A percentile compares a stretch with the other conserved stretches of the same genome.
Conservation (phyloP, 2,113 vertebrate species). For the Chionis minor region DNA sequence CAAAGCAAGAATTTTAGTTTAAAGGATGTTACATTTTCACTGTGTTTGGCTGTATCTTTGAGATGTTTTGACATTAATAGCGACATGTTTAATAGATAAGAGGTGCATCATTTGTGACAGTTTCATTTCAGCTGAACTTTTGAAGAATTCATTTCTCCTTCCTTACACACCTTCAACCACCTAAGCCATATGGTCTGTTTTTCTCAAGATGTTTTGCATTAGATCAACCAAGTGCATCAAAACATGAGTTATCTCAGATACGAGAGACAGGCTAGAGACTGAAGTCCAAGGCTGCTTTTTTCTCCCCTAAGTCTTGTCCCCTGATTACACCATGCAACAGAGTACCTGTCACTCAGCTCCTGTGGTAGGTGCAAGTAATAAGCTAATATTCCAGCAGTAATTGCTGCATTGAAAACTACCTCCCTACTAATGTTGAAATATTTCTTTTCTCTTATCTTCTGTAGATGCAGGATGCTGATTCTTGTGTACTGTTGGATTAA, state of each 20-base stretch:
- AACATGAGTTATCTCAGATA: not conserved
- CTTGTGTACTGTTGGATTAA: not conserved
- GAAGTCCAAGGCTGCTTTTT: not conserved
- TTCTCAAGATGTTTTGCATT: not conserved
- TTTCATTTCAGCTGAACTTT: not conserved
- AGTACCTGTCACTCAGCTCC: not conserved
- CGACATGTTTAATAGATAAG: not conserved
- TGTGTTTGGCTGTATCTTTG: not conserved
- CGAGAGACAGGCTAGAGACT: not conserved
- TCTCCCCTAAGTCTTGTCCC: not conserved
- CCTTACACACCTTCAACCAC: not conserved
- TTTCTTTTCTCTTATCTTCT: not conserved
- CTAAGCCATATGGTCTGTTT: not conserved
- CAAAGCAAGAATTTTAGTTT: not conserved
- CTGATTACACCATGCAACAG: not conserved
- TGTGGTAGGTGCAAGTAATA: not conserved
- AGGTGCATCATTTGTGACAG: not conserved
- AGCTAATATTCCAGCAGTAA: not conserved
- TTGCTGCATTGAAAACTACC: not conserved
- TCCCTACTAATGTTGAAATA: not conserved
- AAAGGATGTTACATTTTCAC: not conserved
- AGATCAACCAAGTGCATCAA: not conserved
- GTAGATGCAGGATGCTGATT: not conserved
- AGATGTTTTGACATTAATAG: slow-evolving; percentile 8
- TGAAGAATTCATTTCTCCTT: not conserved